Percentiles rank a stretch among this genome's conserved stretches.
Conservation (phyloP, 2,888 invertebrate species). For the Epirrhoe tristata region DNA sequence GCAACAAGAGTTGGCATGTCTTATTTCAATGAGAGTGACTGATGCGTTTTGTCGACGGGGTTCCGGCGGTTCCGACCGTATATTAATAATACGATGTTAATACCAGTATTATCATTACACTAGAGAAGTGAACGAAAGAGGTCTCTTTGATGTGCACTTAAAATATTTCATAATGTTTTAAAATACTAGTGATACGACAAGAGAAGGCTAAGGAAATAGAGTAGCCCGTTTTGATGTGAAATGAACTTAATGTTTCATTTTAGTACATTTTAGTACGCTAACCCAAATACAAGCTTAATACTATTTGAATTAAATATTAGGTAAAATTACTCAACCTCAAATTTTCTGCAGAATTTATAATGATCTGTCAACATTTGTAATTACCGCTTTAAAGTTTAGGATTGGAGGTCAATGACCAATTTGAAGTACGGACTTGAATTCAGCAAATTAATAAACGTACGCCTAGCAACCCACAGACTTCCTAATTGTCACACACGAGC, state of each 20-base stretch:
- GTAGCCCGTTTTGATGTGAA: too few species aligned
- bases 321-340: too few species aligned
- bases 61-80: slow-evolving; percentile 46
- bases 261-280: too few species aligned
- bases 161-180: too few species aligned
- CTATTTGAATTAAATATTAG: too few species aligned
- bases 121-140: too few species aligned
- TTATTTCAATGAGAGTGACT: slow-evolving; percentile 61
- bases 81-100: slow-evolving; percentile 51
- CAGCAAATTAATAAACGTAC: not conserved
- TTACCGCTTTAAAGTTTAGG: not conserved
- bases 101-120: not conserved
- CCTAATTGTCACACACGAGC: slow-evolving; percentile 22
- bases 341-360: too few species aligned
- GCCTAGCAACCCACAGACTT: not conserved
- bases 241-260: too few species aligned
- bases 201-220: too few species aligned
- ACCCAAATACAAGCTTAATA: too few species aligned
- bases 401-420: not conserved
- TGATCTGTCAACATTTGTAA: not conserved
- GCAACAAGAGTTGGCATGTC: slow-evolving; percentile 57
- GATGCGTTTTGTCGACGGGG: slow-evolving; percentile 56
- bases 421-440: not conserved
- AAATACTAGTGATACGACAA: too few species aligned
- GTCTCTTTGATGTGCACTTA: too few species aligned